phyloP scores from a whole-genome alignment of 2,113 vertebrate genomes.

The Neogobius melanostomus region DNA sequence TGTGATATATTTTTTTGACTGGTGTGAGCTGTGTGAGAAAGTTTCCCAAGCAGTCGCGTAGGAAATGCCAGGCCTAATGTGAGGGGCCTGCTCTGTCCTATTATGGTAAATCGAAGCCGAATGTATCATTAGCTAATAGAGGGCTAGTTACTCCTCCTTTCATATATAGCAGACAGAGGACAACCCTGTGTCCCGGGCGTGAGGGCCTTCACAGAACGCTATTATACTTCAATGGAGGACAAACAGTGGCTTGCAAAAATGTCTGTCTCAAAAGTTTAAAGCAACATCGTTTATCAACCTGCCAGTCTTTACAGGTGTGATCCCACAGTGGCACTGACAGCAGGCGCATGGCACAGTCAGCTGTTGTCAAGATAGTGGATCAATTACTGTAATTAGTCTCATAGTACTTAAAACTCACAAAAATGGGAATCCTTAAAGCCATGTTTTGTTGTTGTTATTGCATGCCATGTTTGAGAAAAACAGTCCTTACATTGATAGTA shows the following conservation, averaged over 20 bases:
- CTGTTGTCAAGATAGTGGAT: slow-evolving; percentile 2
- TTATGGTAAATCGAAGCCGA: slow-evolving; percentile 80
- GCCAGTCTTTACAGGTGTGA: slow-evolving; percentile 80
- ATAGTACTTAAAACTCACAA: neutral
- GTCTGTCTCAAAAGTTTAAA: slow-evolving; percentile 79
- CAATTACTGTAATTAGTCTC: neutral
- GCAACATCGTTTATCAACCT: slow-evolving; percentile 84
- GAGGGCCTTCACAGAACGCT: slow-evolving; percentile 76
- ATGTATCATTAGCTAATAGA: slow-evolving; percentile 82
- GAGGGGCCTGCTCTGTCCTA: slow-evolving; percentile 77
- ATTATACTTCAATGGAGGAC: slow-evolving; percentile 73
- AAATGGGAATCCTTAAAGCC: too few relatives aligned
- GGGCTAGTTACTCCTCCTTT: slow-evolving; percentile 73
- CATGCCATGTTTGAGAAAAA: too few relatives aligned
- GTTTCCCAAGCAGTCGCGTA: slow-evolving; percentile 42
- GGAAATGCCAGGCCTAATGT: slow-evolving; percentile 71
- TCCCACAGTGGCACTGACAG: slow-evolving; percentile 62
- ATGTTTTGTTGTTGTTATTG: too few relatives aligned
- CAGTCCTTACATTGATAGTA: too few relatives aligned
- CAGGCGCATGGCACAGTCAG: slow-evolving; percentile 8
- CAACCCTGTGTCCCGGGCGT: slow-evolving; percentile 65
- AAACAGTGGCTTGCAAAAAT: slow-evolving; percentile 79
- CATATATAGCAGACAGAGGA: slow-evolving; percentile 76
- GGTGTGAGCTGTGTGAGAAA: slow-evolving; percentile 54
- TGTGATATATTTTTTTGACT: slow-evolving; percentile 22